phyloP scores from a whole-genome alignment of 2,797 vertebrate species.

The Sphenodon punctatus region DNA sequence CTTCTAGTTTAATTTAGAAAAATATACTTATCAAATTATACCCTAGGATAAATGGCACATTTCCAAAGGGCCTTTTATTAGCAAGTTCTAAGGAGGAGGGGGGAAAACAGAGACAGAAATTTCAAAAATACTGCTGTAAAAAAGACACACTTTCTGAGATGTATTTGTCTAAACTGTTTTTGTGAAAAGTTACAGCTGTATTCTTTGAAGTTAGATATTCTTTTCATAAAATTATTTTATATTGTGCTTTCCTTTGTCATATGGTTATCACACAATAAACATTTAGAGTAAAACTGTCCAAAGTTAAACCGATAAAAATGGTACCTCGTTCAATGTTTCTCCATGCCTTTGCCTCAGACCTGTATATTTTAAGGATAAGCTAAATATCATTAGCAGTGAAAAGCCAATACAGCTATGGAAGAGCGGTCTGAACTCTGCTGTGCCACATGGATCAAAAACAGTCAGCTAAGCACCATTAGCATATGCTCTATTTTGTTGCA shows the following conservation, averaged over 20 bases:
- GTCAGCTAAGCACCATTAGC: not conserved
- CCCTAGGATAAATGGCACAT: not conserved
- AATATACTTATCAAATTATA: no score
- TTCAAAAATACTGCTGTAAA: not conserved
- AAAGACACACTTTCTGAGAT: not conserved
- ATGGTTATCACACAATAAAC: no score
- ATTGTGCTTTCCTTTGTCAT: no score
- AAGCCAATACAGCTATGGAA: not conserved
- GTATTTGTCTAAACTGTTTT: accelerated
- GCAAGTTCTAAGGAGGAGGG: not conserved
- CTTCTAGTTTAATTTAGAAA: not conserved
- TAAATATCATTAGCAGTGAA: not conserved
- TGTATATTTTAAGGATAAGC: not conserved
- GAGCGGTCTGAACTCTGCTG: not conserved
- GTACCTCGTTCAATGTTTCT: not conserved
- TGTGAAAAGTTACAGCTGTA: accelerated
- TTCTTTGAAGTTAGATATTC: accelerated
- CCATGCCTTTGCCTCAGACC: not conserved
- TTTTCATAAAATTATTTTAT: no score
- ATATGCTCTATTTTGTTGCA: not conserved
- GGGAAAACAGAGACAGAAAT: not conserved
- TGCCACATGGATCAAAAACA: not conserved
- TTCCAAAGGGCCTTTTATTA: no score
- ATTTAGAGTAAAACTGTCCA: not conserved
- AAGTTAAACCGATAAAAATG: not conserved